Evolutionary conservation across 2,888 invertebrate genomes (phyloP).

Genomic region (Microplitis deprimator): DNA sequence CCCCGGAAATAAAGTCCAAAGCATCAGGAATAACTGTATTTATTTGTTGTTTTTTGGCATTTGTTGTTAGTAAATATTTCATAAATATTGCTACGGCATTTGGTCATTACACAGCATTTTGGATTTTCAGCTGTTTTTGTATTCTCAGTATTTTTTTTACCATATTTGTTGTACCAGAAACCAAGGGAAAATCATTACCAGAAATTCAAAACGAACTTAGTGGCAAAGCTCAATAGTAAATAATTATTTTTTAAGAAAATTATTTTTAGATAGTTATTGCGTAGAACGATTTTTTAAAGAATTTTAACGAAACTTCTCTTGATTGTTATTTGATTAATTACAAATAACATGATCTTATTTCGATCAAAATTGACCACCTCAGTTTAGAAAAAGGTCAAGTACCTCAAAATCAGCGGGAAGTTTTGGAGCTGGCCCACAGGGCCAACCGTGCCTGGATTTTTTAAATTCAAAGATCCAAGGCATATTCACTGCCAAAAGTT

Average conservation of each 20-base stretch:
- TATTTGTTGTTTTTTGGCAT: background rate
- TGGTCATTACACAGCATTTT: background rate
- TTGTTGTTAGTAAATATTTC: background rate
- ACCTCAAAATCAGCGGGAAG: too few relatives aligned
- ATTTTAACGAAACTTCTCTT: too few relatives aligned
- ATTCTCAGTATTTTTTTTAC: background rate
- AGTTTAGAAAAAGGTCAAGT: too few relatives aligned
- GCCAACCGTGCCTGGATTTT: too few relatives aligned
- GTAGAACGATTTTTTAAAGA: too few relatives aligned
- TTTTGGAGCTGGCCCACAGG: too few relatives aligned
- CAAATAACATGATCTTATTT: too few relatives aligned
- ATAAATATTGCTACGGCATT: background rate
- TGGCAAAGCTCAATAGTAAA: background rate
- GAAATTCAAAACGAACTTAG: background rate
- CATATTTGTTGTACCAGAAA: background rate
- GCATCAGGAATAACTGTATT: background rate
- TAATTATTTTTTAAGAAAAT: background rate
- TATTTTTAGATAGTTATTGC: background rate
- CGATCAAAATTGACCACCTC: too few relatives aligned
- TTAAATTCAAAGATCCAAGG: too few relatives aligned
- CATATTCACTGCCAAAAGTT: too few relatives aligned
- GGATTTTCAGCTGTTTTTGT: background rate
- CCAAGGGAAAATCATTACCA: background rate
- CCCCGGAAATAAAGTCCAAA: background rate
- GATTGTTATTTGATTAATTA: too few relatives aligned